Evolutionary conservation across 2,888 invertebrate genomes (phyloP).

Genomic region (Monoplex corrugatus): DNA sequence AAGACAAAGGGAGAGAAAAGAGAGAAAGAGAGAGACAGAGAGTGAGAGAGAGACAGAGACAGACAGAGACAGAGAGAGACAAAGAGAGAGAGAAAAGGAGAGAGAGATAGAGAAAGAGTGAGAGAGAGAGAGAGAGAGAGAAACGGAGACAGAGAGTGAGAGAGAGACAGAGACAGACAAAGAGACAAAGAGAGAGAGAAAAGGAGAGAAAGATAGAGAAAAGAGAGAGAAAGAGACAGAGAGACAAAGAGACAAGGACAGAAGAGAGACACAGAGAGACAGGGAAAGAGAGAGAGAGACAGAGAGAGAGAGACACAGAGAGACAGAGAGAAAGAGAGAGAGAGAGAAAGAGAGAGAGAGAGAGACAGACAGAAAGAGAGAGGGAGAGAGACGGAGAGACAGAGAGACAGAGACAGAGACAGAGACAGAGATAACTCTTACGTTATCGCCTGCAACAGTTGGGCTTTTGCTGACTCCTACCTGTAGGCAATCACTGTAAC

Average conservation of each 20-base stretch:
- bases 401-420: background rate
- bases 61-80: background rate
- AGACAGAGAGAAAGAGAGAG: background rate
- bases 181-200: too few species aligned
- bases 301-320: background rate
- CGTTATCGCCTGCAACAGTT: too few species aligned
- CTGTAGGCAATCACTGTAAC: too few species aligned
- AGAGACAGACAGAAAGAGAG: conserved; percentile 15
- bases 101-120: background rate
- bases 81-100: background rate
- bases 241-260: background rate
- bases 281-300: background rate
- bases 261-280: background rate
- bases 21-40: too few species aligned
- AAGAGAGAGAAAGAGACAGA: too few species aligned
- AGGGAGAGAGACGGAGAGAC: background rate
- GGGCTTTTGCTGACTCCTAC: too few species aligned
- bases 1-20: too few species aligned
- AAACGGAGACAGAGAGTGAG: background rate
- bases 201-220: too few species aligned
- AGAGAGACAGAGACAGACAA: too few species aligned
- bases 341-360: background rate
- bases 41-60: background rate
- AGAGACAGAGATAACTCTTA: too few species aligned
- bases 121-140: background rate